Conservation (phyloP, 2,113 vertebrate species). For the Spea multiplicata region DNA sequence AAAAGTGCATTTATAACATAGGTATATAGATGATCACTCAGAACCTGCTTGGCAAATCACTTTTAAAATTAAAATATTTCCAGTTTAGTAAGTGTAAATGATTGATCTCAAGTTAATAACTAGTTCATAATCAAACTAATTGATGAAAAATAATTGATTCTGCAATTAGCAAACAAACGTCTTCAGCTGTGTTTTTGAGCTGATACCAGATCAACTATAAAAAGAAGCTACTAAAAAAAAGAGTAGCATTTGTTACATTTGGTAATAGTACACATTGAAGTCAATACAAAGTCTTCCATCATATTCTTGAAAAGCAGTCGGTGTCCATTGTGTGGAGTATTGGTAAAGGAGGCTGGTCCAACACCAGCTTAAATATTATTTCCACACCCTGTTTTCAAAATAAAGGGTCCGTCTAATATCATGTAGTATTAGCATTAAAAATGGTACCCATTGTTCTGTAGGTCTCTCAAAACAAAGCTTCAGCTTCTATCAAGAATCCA, state of each 20-base stretch:
- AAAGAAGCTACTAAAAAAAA: slow-evolving; percentile 23
- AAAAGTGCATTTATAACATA: slow-evolving; percentile 66
- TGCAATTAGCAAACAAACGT: background rate
- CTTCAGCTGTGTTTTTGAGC: slow-evolving; percentile 1
- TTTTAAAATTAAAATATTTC: slow-evolving; percentile 50
- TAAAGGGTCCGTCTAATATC: background rate
- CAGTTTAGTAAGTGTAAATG: slow-evolving; percentile 41
- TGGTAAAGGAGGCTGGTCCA: background rate
- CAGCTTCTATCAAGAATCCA: slow-evolving; percentile 20
- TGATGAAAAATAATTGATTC: slow-evolving; percentile 38
- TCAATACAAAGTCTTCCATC: background rate
- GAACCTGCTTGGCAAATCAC: slow-evolving; percentile 49
- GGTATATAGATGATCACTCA: slow-evolving; percentile 58
- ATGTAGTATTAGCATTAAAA: background rate
- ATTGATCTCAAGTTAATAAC: slow-evolving; percentile 51
- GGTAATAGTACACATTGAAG: slow-evolving; percentile 15
- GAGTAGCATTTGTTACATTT: slow-evolving; percentile 16
- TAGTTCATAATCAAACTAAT: slow-evolving; percentile 55
- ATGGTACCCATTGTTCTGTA: slow-evolving; percentile 11
- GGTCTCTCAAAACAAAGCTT: slow-evolving; percentile 25
- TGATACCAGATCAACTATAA: slow-evolving; percentile 44
- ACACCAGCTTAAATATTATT: background rate
- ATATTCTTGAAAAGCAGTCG: background rate
- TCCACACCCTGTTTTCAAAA: background rate
- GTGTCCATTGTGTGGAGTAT: background rate